Evolutionary conservation across 2,797 vertebrate genomes (phyloP), one percentile per base, ranked within the genome.

Genomic region (Acropternis orthonyx): DNA sequence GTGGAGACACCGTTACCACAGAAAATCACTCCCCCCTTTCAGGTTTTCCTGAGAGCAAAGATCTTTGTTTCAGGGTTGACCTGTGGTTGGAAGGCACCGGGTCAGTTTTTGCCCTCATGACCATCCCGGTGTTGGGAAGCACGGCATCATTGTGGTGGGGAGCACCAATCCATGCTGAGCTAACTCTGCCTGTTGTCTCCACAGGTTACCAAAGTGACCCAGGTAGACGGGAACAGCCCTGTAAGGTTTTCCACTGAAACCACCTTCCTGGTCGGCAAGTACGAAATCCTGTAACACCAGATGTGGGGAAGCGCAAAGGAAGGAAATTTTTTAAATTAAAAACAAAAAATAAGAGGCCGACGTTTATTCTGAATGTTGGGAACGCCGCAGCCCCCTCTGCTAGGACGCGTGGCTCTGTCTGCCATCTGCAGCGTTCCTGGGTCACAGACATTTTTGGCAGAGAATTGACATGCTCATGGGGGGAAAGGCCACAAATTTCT

Each of bases 241-340:
- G 98, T 99, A 83, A 99, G 98, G 97, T 99, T 98, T 98, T 99
- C 99, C 67, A 98, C 97, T 52, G 99, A 99, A 98, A 99, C 98
- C 92, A 99, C 99, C 95, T 99, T 99, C 94, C 95, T 99, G 68
- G 99, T 99, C 79, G 99, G 99, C 98, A 99, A 99, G 97, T 99
- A 99, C 3, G 99, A 99, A 96, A 99, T 99, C 96, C 98, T 99
- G 99, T 99, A 99, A 98, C 85, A 71, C 63, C 74, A 85, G 96
- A 89, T 7, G 3, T 55, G 65, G 63, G 92, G 72, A 95, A 39
- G 8, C 4, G 2, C 89, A 92, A 80, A 91, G 90, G 93, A 37
- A 96, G 96, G 91, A 96, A 96, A 92, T 80, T 69, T 97, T 97
- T 95, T 90, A 94, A 96, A 76, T 96, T 96, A 78, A 96, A 87